phyloP scores from a whole-genome alignment of 2,113 vertebrate genomes.

The Cynoglossus semilaevis region DNA sequence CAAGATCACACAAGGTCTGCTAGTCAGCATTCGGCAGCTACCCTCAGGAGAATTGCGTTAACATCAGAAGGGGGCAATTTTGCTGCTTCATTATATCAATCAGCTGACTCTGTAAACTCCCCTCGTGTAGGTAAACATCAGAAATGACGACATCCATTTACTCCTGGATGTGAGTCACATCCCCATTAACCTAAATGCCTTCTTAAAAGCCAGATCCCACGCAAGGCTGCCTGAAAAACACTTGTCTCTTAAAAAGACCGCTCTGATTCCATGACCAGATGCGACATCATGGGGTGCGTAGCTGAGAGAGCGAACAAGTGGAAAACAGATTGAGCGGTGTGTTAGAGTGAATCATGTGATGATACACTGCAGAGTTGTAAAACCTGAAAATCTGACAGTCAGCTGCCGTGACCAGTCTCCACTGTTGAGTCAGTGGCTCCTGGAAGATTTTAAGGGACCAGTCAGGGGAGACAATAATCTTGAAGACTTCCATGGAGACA shows the following conservation, averaged over 20 bases:
- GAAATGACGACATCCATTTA: conserved; percentile 27
- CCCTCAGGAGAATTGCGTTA: conserved; percentile 21
- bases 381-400: conserved; percentile 53
- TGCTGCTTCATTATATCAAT: conserved; percentile 38
- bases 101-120: conserved; percentile 49
- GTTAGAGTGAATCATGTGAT: conserved; percentile 56
- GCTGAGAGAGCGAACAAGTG: conserved; percentile 13
- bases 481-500: conserved; percentile 12
- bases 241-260: conserved; percentile 4
- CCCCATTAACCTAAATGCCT: conserved; percentile 44
- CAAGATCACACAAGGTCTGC: neutral
- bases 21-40: conserved; percentile 29
- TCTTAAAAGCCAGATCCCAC: conserved; percentile 8
- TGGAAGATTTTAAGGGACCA: conserved; percentile 4
- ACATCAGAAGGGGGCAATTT: conserved; percentile 50
- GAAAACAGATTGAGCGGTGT: conserved; percentile 60
- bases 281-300: conserved; percentile 56
- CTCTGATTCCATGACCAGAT: conserved; percentile 10
- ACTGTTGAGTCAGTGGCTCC: conserved; percentile 51
- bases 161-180: conserved; percentile 36
- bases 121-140: conserved; percentile 53
- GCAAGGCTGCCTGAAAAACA: neutral
- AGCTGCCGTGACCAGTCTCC: conserved; percentile 63
- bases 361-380: conserved; percentile 48
- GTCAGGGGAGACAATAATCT: neutral